Percentiles rank a stretch among this genome's conserved stretches.
These are phyloP conservation scores for Linnaemya tessellans DNA, from an alignment of 2,888 invertebrate genomes.

Conservation along the genomic window DNA sequence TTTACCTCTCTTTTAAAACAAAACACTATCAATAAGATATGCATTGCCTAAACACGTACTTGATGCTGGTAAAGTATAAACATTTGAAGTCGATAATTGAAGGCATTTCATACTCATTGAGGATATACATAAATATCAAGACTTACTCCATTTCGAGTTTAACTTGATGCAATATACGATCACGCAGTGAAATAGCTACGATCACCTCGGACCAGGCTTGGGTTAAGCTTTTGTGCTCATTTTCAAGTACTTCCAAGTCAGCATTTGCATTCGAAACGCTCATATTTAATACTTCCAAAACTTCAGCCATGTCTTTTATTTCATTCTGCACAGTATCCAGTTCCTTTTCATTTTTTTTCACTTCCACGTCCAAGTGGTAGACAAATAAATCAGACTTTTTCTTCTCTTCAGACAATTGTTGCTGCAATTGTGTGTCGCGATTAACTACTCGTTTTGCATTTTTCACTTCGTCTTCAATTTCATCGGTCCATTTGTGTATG, in stretches of 20 bases:
- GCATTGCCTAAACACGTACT: too few species aligned
- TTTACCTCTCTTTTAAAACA: too few species aligned
- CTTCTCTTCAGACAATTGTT: conserved; percentile 81
- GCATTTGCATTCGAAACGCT: conserved; percentile 88
- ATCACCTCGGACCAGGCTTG: conserved; percentile 91
- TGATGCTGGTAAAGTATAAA: too few species aligned
- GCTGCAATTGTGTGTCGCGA: conserved; percentile 82
- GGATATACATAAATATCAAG: neutral
- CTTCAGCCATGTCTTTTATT: conserved; percentile 86
- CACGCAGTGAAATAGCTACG: conserved; percentile 87
- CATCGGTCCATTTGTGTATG: conserved; percentile 81
- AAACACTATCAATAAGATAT: too few species aligned
- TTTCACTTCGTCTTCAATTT: conserved; percentile 81
- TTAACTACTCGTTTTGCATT: conserved; percentile 81
- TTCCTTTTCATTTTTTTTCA: conserved; percentile 88
- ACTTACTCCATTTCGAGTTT: conserved; percentile 86
- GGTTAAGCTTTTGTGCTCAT: conserved; percentile 88
- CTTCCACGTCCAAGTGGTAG: conserved; percentile 87
- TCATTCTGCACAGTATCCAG: conserved; percentile 85
- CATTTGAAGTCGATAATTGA: too few species aligned
- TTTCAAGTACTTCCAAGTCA: conserved; percentile 88
- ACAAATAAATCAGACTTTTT: conserved; percentile 86
- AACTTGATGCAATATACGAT: conserved; percentile 87
- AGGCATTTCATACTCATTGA: neutral
- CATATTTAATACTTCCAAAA: conserved; percentile 85